These are phyloP conservation scores for Tamias sibiricus DNA, from an alignment of 2,113 vertebrate genomes.

Conservation along the genomic window DNA sequence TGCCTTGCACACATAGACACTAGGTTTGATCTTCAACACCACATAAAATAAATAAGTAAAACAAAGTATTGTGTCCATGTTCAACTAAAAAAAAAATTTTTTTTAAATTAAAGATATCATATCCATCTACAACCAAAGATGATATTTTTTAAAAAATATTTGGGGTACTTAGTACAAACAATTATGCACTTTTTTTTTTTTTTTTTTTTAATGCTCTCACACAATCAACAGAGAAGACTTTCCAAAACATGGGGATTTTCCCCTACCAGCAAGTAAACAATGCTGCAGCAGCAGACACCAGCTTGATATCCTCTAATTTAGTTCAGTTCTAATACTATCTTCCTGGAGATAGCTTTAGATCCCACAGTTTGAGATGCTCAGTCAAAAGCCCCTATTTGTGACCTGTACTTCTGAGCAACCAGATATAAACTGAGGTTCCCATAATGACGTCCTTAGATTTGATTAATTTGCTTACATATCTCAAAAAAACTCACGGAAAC, in stretches of 20 bases:
- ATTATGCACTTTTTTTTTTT: too few species aligned
- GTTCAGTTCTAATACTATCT: background rate
- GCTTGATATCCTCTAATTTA: background rate
- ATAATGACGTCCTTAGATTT: background rate
- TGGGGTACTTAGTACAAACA: too few species aligned
- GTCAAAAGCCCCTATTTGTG: background rate
- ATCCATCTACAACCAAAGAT: too few species aligned
- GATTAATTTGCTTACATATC: background rate
- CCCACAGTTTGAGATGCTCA: background rate
- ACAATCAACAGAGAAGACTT: background rate
- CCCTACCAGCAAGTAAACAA: background rate
- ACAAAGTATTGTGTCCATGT: too few species aligned
- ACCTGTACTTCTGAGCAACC: background rate
- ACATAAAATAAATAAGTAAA: too few species aligned
- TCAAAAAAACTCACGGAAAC: background rate
- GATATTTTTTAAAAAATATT: too few species aligned
- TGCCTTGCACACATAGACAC: too few species aligned
- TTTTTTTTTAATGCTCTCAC: too few species aligned
- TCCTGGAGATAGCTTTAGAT: background rate
- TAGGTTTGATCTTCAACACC: too few species aligned
- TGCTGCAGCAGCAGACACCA: background rate
- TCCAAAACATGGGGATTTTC: background rate
- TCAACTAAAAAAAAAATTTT: too few species aligned
- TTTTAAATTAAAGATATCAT: too few species aligned
- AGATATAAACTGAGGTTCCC: background rate